Evolutionary conservation across 2,888 invertebrate species (phyloP), one percentile per base, ranked within the genome.

Genomic region (Trachelus troglodyta): DNA sequence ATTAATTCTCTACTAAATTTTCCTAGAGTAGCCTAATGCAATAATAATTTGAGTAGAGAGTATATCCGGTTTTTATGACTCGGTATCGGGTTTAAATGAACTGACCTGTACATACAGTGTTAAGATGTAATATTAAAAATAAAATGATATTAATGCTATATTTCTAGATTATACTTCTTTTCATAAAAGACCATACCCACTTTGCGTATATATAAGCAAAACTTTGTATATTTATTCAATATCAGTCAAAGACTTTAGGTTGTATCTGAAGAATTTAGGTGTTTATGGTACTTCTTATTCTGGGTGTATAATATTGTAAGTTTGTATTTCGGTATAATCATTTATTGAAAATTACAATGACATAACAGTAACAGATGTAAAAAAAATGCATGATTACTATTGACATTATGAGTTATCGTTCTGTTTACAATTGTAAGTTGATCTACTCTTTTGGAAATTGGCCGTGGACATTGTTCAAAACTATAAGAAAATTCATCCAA

Each of bases 291-390:
- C 9, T 56, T 56, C 23, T 56, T 2, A 6, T 23, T 23, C 56
- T 56, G 2, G 2, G 56, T 56, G 2, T 23, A 56, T 56, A 6
- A 23, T 56, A 23, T 56, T 56, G 9, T 9, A 23, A 56, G 56
- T 9, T 56, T 23, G 23, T 56, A 9, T 23, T n/a, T 74, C 74
- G 76, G 80, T 81, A 81, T 80, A 81, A 83, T 79, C 81, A 83
- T 88, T 89, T 89, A 89, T 88, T 89, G 84, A 83, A 88, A 88
- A 89, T 87, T 85, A 87, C 84, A 89, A 87, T 86, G 81, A 87
- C 85, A 80, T 85, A 87, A 87, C 85, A 86, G 80, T 83, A 83
- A 83, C 85, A 81, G 82, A 83, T 81, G 82, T 83, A 81, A 85
- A 86, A 87, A 69, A 87, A 86, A 83, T 83, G 80, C 81, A 82